Percentiles rank a stretch among this genome's conserved stretches.
Evolutionary conservation across 2,797 vertebrate species (phyloP).

Genomic region (Aeoliscus strigatus): DNA sequence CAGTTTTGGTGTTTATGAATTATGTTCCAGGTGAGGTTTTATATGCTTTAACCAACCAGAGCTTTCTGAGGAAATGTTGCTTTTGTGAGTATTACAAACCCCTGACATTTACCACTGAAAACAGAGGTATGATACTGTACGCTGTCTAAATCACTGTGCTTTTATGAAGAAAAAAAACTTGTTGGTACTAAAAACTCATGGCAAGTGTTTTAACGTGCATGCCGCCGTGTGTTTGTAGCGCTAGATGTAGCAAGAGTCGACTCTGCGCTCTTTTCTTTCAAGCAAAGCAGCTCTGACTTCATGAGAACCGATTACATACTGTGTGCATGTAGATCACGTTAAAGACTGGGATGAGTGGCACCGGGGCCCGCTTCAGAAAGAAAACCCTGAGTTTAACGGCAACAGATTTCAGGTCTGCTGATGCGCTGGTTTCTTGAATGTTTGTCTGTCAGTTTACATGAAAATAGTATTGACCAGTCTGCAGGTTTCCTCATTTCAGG

Average conservation of each 20-base stretch:
- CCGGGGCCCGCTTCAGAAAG: no score
- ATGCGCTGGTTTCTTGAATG: no score
- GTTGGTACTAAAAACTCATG: constrained; percentile 38
- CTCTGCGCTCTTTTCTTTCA: constrained; percentile 34
- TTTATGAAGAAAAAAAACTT: constrained; percentile 60
- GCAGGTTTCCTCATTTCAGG: no score
- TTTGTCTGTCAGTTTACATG: no score
- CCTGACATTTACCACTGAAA: constrained; percentile 43
- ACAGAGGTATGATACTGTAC: constrained; percentile 40
- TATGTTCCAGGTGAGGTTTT: constrained; percentile 64
- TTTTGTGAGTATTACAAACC: constrained; percentile 62
- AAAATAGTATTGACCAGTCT: no score
- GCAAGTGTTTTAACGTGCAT: constrained; percentile 22
- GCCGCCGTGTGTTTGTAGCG: constrained; percentile 50
- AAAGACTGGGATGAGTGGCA: no score
- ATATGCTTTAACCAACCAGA: constrained; percentile 59
- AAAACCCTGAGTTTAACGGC: no score
- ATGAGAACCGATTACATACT: constrained; percentile 15
- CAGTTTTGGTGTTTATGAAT: constrained; percentile 58
- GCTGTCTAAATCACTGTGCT: constrained; percentile 73
- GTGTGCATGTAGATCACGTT: background rate
- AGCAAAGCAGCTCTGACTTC: constrained; percentile 21
- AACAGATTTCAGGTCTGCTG: no score
- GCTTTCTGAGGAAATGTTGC: constrained; percentile 46
- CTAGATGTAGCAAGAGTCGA: constrained; percentile 19